Percentiles rank a stretch among this genome's conserved stretches.
Conservation (phyloP, 1,140 invertebrate genomes). For the Himalopsyche phryganea region DNA sequence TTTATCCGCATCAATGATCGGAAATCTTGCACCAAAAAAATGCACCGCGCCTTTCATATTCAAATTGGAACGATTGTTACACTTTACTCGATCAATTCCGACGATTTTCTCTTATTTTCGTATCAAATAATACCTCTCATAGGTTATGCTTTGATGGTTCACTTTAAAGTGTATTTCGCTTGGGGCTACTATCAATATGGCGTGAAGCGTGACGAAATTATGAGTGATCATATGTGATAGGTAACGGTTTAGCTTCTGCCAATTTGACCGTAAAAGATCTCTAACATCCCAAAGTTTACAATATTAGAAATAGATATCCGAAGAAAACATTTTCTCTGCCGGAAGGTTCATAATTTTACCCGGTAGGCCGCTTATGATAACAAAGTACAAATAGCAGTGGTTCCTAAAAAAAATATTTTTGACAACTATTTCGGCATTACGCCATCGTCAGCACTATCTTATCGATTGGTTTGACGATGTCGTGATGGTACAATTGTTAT, state of each 20-base stretch:
- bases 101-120: slow-evolving; percentile 14
- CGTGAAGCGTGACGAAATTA: background rate
- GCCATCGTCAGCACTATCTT: too few species aligned
- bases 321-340: too few species aligned
- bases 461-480: too few species aligned
- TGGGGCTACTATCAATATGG: background rate
- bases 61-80: slow-evolving; percentile 17
- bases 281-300: background rate
- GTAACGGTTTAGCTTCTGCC: background rate
- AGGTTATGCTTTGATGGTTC: background rate
- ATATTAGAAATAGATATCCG: too few species aligned
- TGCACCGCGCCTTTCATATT: slow-evolving; percentile 23
- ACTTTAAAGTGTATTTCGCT: background rate
- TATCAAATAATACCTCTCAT: slow-evolving; percentile 3
- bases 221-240: background rate
- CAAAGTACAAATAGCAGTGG: too few species aligned
- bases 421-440: too few species aligned
- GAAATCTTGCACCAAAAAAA: slow-evolving; percentile 5
- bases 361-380: too few species aligned
- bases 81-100: slow-evolving; percentile 5
- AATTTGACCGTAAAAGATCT: background rate
- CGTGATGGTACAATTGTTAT: too few species aligned
- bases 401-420: too few species aligned
- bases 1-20: background rate
- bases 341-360: too few species aligned